phyloP scores from a whole-genome alignment of 2,888 invertebrate genomes.

The Cosmia trapezina region DNA sequence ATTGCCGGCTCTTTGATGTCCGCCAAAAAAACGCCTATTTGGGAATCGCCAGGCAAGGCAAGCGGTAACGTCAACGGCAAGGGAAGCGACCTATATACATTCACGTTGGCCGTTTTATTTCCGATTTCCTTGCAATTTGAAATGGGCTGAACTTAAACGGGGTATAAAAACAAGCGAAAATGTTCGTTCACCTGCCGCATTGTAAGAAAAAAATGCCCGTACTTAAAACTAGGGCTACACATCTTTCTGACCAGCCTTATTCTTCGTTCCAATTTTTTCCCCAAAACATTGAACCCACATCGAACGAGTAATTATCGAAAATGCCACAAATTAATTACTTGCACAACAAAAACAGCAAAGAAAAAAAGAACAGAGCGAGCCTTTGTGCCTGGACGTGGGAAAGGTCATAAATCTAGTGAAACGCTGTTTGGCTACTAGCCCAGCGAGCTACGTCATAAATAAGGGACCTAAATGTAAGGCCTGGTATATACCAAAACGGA shows the following conservation, averaged over 20 bases:
- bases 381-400: conserved; percentile 55
- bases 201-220: background rate
- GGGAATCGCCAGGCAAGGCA: no score
- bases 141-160: no score
- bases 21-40: no score
- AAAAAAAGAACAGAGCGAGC: conserved; percentile 26
- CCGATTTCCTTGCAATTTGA: no score
- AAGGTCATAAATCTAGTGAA: conserved; percentile 71
- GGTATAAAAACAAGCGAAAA: background rate
- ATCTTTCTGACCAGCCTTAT: background rate
- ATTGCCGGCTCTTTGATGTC: no score
- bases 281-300: conserved; percentile 15
- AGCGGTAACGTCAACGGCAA: no score
- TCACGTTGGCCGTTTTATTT: no score
- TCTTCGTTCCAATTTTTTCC: background rate
- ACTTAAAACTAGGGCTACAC: background rate
- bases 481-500: conserved; percentile 11
- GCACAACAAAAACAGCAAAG: conserved; percentile 39
- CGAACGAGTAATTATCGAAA: conserved; percentile 41
- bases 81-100: no score
- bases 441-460: conserved; percentile 73
- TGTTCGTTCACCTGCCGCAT: background rate
- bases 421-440: conserved; percentile 73
- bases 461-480: conserved; percentile 58
- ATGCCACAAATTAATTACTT: conserved; percentile 50